Percentiles rank a stretch among this genome's conserved stretches.
Evolutionary conservation across 1,140 invertebrate genomes (phyloP).

Genomic region (Augochlora pura): DNA sequence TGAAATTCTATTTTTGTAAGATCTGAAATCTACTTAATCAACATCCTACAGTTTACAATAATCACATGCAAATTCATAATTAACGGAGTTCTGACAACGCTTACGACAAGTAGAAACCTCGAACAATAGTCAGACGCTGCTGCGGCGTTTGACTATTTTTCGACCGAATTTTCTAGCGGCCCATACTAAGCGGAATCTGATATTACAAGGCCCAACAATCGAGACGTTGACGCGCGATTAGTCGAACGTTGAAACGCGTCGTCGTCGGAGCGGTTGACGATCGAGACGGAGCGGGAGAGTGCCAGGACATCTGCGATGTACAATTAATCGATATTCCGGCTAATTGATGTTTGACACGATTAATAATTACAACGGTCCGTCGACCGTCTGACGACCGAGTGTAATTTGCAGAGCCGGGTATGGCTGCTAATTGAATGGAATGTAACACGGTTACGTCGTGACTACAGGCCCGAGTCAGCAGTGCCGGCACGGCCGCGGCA

Average conservation of each 20-base stretch:
- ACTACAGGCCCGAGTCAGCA: too few relatives aligned
- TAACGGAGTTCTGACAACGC: not conserved
- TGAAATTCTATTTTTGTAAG: too few relatives aligned
- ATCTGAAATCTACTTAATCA: too few relatives aligned
- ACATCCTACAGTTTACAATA: too few relatives aligned
- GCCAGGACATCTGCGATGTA: constrained; percentile 62
- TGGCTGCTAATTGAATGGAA: constrained; percentile 43
- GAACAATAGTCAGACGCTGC: not conserved
- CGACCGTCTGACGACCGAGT: constrained; percentile 50
- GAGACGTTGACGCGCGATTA: constrained; percentile 53
- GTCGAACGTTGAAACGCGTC: constrained; percentile 59
- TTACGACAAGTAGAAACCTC: not conserved
- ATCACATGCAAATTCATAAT: too few relatives aligned
- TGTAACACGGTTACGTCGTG: not conserved
- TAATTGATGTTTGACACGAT: constrained; percentile 74
- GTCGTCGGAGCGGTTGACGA: constrained; percentile 64
- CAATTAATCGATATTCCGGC: constrained; percentile 71
- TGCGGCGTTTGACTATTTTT: too few relatives aligned
- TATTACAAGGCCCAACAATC: not conserved
- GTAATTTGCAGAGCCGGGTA: constrained; percentile 8
- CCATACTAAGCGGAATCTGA: not conserved
- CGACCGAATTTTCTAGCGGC: too few relatives aligned
- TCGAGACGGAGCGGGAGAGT: constrained; percentile 54
- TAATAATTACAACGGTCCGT: constrained; percentile 71
- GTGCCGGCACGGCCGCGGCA: too few relatives aligned